These are phyloP conservation scores for Bombyx mori DNA, from an alignment of 1,140 invertebrate genomes.

Conservation along the genomic window ASM3026992v2 NC_085119.1:12931001-12931500, in stretches of 20 bases:
- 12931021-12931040: constrained; percentile 8
- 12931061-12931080: constrained; percentile 12
- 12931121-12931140: constrained; percentile 28
- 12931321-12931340: no score
- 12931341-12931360: no score
- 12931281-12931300: no score
- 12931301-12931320: no score
- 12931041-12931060: constrained; percentile 7
- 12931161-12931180: constrained; percentile 21
- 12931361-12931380: no score
- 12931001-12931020: constrained; percentile 4
- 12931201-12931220: constrained; percentile 27
- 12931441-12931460: no score
- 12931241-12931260: constrained; percentile 29
- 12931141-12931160: constrained; percentile 40
- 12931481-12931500: no score
- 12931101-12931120: constrained; percentile 15
- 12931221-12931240: constrained; percentile 43
- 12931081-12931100: constrained; percentile 16
- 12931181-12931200: constrained; percentile 20
- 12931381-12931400: no score
- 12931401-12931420: no score
- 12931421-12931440: no score
- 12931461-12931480: no score
- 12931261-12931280: constrained; percentile 4